Base-by-base conservation (phyloP, 2,797 vertebrate species). In the Neostethus bicornis region DNA sequence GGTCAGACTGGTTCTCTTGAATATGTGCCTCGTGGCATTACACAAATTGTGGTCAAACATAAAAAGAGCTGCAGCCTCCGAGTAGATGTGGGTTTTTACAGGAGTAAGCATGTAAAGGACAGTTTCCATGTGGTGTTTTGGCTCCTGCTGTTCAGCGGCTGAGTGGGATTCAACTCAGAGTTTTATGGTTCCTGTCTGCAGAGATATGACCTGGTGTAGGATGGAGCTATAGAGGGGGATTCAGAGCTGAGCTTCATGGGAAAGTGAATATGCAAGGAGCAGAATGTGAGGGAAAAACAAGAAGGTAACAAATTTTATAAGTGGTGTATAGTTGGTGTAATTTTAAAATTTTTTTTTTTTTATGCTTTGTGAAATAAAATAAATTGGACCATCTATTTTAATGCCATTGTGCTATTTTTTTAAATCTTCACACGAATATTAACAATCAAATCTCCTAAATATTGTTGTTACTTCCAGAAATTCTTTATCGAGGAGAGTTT, bases 101-200 rank as follows among this genome's bases (percentile, higher is more conserved):
- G 25, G 0, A 1, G 51, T 48, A 39, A 74, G 70, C 24, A 35
- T 42, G 16, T 26, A 7, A 37, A 25, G 56, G 45, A 57, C 28
- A 5, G 25, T 43, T 45, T 35, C 16, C 7, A 16, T 11, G 57
- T 28, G 17, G 54, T 51, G 47, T 49, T 41, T 42, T 51, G 50
- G 47, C 73, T 54, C 60, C 52, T 42, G 51, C 35, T 51, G 59
- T 68, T 78, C 43, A 44, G 44, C 31, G 55, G 60, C 59, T 57
- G 47, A 52, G 24, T 46, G 50, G 58, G 55, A 69, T 16, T 45
- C 46, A 52, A 45, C 61, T 71, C 51, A 17, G 31, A 20, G 54
- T 62, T 85, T 79, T 64, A 80, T 71, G 49, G 34, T 60, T 82
- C 65, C 64, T 77, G 77, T 68, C 23, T 58, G 32, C 51, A 50